Evolutionary conservation across 2,797 vertebrate species (phyloP), one percentile per base, ranked within the genome.

Genomic region (Austrolebias charrua): DNA sequence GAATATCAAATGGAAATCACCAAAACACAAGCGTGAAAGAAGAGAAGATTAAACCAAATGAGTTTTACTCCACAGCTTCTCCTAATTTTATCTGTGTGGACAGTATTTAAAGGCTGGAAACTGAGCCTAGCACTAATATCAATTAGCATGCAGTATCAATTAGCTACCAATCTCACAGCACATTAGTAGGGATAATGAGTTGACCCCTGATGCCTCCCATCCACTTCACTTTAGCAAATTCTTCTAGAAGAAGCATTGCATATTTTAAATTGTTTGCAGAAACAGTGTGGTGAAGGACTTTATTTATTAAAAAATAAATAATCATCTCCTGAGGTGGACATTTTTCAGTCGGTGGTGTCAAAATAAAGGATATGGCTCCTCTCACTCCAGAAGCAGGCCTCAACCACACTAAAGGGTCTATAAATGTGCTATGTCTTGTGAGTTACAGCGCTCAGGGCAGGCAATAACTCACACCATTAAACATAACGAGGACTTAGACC

Each of bases 381-480:
- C 77, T 77, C 60, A 55, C 74, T 71, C 72, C 75, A 75, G 75
- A 55, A 76, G 85, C 69, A 53, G 66, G 57, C 69, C 69, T 71
- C 58, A 56, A 79, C 69, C 75, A 67, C 53, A 84, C 67, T 79
- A 76, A 86, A 83, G 81, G 81, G 78, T 86, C 86, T 81, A 88
- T 85, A 86, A 91, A 89, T 88, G 88, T 83, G 87, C 85, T 73
- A 87, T 84, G 83, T 78, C 75, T 71, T 33, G 71, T 90, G 87
- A 92, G 86, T 91, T 92, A 91, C 86, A 86, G 70, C 71, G 82
- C 88, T 86, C 81, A 77, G 84, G 88, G 89, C 87, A 87, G 80
- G 83, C 88, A 88, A 90, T 93, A 93, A 92, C 87, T 89, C 90
- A 91, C 87, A 81, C 86, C 92, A 93, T 92, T 93, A 93, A 93